A percentile compares a stretch with the other conserved stretches of the same genome.
Evolutionary conservation across 2,888 invertebrate species (phyloP).

Genomic region (Syritta pipiens): DNA sequence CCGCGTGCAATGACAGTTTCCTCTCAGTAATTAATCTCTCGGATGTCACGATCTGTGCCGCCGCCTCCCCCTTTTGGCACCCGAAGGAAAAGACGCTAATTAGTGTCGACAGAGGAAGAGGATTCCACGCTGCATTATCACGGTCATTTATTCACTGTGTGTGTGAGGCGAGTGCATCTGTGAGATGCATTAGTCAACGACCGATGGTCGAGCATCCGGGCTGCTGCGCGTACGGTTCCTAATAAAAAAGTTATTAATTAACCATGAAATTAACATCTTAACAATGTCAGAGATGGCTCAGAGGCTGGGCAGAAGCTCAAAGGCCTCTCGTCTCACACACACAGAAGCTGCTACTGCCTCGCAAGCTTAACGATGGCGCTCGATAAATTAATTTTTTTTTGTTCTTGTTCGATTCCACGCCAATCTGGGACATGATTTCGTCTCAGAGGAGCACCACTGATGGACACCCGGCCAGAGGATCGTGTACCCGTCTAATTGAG

Average conservation of each 20-base stretch:
- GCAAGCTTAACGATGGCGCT: conserved; percentile 16
- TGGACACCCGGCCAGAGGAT: conserved; percentile 6
- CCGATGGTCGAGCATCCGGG: conserved; percentile 8
- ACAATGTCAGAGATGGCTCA: conserved; percentile 63
- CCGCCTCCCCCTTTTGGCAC: conserved; percentile 54
- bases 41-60: conserved; percentile 36
- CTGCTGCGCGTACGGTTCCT: conserved; percentile 32
- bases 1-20: conserved; percentile 17
- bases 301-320: neutral
- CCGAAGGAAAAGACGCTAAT: conserved; percentile 64
- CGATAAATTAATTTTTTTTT: neutral
- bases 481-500: conserved; percentile 56
- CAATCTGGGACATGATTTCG: conserved; percentile 55
- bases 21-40: conserved; percentile 53
- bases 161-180: conserved; percentile 41
- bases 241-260: conserved; percentile 69
- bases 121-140: conserved; percentile 60
- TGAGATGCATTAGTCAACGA: conserved; percentile 10
- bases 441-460: conserved; percentile 40
- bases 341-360: conserved; percentile 30
- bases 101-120: conserved; percentile 67
- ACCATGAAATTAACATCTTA: conserved; percentile 69
- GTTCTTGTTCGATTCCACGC: conserved; percentile 23
- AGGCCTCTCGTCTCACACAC: conserved; percentile 7
- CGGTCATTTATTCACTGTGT: conserved; percentile 58